A percentile compares a stretch with the other conserved stretches of the same genome.
Conservation (phyloP, 2,797 vertebrate genomes). For the Neosalanx taihuensis region DNA sequence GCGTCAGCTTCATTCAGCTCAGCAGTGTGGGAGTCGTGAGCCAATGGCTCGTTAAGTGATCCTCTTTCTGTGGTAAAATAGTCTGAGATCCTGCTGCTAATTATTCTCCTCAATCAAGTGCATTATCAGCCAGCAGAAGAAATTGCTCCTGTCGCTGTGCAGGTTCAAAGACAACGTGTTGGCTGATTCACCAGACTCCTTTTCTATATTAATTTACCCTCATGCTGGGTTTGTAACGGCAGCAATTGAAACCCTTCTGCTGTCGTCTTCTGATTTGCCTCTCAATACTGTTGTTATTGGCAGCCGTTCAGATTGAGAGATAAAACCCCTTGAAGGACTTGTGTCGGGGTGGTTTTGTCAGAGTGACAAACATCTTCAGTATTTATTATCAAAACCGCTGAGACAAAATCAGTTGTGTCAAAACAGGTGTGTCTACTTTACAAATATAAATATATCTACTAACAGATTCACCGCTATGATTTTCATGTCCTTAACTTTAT, state of each 20-base stretch:
- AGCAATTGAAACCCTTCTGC: not conserved
- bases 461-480: not conserved
- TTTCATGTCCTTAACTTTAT: not conserved
- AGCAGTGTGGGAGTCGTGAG: not conserved
- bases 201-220: not conserved
- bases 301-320: no score
- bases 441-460: not conserved
- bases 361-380: no score
- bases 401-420: no score
- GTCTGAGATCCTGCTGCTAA: not conserved
- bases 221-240: not conserved
- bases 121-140: not conserved
- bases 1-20: not conserved
- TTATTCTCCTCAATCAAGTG: slow-evolving; percentile 11
- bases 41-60: slow-evolving; percentile 2
- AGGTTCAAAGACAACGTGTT: not conserved
- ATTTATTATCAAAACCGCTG: no score
- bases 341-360: not conserved
- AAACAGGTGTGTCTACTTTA: not conserved
- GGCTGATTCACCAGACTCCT: not conserved
- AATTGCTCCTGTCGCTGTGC: not conserved
- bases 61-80: not conserved
- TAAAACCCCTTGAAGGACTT: not conserved
- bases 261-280: not conserved
- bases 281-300: no score